Conservation (phyloP, 1,140 invertebrate genomes). For the Cydia splendana region DNA sequence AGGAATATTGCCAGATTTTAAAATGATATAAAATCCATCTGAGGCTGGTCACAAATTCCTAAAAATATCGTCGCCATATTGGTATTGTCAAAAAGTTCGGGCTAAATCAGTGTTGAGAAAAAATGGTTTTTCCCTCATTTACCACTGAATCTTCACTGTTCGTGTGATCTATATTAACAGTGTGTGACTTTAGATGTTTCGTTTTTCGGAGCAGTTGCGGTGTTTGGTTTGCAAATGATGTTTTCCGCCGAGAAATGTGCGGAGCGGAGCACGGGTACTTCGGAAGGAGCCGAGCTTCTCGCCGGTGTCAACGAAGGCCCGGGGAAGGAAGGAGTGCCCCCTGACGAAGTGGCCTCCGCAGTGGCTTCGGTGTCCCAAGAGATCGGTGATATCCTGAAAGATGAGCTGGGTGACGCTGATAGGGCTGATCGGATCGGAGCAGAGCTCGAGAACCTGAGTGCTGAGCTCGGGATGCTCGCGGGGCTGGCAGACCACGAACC, state of each 20-base stretch:
- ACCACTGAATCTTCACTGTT: conserved; percentile 55
- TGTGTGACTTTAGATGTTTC: conserved; percentile 74
- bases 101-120: conserved; percentile 68
- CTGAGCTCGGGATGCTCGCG: conserved; percentile 65
- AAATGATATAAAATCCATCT: conserved; percentile 54
- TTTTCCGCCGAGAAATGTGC: conserved; percentile 73
- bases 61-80: conserved; percentile 79
- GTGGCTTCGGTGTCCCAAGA: conserved; percentile 72
- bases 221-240: conserved; percentile 71
- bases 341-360: conserved; percentile 67
- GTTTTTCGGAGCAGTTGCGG: conserved; percentile 61
- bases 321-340: conserved; percentile 56
- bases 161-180: conserved; percentile 59
- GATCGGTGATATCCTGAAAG: conserved; percentile 72
- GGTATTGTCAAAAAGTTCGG: conserved; percentile 77
- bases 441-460: conserved; percentile 66
- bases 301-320: conserved; percentile 54
- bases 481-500: conserved; percentile 63
- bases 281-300: conserved; percentile 53
- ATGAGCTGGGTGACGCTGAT: conserved; percentile 68
- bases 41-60: conserved; percentile 72
- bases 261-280: conserved; percentile 52
- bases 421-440: conserved; percentile 69
- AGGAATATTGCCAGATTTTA: conserved; percentile 48
- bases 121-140: conserved; percentile 70